phyloP scores from a whole-genome alignment of 2,797 vertebrate species.

The Sarcoramphus papa region DNA sequence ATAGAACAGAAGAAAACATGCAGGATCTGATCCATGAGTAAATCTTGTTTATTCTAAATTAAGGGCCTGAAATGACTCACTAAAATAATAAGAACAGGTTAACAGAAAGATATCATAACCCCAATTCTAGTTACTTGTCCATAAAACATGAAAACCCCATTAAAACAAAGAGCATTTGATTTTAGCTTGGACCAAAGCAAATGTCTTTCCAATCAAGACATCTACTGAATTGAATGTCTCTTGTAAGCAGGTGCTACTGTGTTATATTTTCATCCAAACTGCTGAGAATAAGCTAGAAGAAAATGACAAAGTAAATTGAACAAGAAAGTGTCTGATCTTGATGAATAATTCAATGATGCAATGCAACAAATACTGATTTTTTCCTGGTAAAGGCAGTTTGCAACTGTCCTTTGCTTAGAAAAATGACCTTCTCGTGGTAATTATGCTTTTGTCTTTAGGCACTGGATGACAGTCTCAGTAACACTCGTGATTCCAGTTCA shows the following conservation, averaged over 20 bases:
- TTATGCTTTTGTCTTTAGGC: conserved; percentile 56
- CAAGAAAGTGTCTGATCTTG: conserved; percentile 64
- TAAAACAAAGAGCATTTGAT: conserved; percentile 47
- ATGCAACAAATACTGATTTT: conserved; percentile 61
- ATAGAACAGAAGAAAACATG: neutral
- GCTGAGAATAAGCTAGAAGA: conserved; percentile 65
- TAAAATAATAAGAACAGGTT: neutral
- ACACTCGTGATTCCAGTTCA: neutral
- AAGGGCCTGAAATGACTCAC: neutral
- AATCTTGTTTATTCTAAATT: neutral
- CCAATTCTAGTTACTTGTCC: neutral
- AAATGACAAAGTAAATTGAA: conserved; percentile 71
- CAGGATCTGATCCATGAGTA: neutral
- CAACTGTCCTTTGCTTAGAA: conserved; percentile 62
- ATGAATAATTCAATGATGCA: conserved; percentile 71
- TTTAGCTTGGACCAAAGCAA: conserved; percentile 43
- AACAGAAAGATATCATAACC: neutral
- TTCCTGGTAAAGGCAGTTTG: conserved; percentile 52
- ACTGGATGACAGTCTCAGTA: conserved; percentile 9
- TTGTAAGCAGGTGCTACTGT: conserved; percentile 62
- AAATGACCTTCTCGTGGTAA: conserved; percentile 59
- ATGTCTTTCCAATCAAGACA: conserved; percentile 53
- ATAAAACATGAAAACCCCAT: conserved; percentile 11
- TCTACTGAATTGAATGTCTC: conserved; percentile 52
- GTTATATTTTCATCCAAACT: conserved; percentile 66